A percentile compares a stretch with the other conserved stretches of the same genome.
Conservation (phyloP, 1,140 invertebrate genomes). For the Drosophila nasuta region DNA sequence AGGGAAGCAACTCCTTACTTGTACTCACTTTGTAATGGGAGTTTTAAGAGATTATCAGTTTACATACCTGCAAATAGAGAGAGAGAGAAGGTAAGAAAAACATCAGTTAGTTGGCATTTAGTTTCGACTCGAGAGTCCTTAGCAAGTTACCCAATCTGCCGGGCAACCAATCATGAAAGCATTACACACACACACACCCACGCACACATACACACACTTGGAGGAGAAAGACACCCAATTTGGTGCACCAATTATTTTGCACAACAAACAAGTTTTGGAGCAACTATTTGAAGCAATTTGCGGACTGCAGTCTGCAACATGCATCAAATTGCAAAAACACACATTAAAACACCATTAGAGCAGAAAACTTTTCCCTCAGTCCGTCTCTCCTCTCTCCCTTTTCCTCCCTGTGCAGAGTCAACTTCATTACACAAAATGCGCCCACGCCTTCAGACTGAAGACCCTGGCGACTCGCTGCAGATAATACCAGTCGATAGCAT, state of each 20-base stretch:
- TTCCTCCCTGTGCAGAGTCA: conserved; percentile 26
- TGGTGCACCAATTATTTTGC: conserved; percentile 70
- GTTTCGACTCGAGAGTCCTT: conserved; percentile 19
- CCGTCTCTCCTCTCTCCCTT: not conserved
- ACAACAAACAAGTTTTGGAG: conserved; percentile 63
- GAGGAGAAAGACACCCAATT: conserved; percentile 55
- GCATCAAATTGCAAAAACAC: conserved; percentile 49
- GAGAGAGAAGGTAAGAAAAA: not conserved
- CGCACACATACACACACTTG: conserved; percentile 13
- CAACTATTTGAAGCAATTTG: conserved; percentile 45
- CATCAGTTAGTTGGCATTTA: conserved; percentile 21
- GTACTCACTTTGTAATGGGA: conserved; percentile 2
- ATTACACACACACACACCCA: conserved; percentile 66
- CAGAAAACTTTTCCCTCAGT: conserved; percentile 15
- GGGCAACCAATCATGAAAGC: conserved; percentile 47
- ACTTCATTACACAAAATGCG: conserved; percentile 65
- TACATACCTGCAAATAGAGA: conserved; percentile 43
- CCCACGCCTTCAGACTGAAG: conserved; percentile 56
- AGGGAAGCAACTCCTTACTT: not conserved
- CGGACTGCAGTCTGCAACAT: conserved; percentile 41
- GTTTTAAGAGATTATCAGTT: conserved; percentile 28
- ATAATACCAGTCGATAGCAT: conserved; percentile 57
- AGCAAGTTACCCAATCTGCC: conserved; percentile 45
- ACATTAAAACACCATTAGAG: conserved; percentile 72
- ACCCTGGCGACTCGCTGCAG: conserved; percentile 20